These are phyloP conservation scores for Pelecanus crispus DNA, from an alignment of 2,113 vertebrate species.

Conservation along the genomic window DNA sequence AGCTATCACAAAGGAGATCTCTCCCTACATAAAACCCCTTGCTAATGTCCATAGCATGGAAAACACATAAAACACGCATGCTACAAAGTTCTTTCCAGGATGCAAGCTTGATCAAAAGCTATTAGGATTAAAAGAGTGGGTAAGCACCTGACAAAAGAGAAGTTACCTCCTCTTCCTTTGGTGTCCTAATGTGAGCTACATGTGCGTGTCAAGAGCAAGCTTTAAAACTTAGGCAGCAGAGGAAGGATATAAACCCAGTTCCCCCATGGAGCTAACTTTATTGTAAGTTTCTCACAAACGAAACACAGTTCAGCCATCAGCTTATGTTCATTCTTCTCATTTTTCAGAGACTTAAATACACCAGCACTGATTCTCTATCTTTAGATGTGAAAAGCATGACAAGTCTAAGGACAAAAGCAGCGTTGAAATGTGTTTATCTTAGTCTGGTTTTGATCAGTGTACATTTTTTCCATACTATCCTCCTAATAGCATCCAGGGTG, in stretches of 20 bases:
- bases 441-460: not conserved
- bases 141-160: not conserved
- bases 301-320: not conserved
- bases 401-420: not conserved
- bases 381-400: not conserved
- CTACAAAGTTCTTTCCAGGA: not conserved
- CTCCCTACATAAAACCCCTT: not conserved
- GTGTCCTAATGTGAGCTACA: not conserved
- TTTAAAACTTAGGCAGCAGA: not conserved
- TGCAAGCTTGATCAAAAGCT: not conserved
- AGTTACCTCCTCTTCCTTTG: not conserved
- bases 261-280: not conserved
- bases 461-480: not conserved
- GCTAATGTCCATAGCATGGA: not conserved
- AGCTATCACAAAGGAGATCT: fast-evolving
- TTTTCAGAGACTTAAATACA: not conserved
- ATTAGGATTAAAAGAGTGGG: not conserved
- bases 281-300: not conserved
- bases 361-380: not conserved
- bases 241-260: not conserved
- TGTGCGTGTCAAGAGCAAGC: not conserved
- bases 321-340: not conserved
- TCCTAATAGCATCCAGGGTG: not conserved
- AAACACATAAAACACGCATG: not conserved
- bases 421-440: not conserved